Percentiles rank a stretch among this genome's conserved stretches.
Conservation (phyloP, 2,113 vertebrate species). For the Anarrhichthys ocellatus region DNA sequence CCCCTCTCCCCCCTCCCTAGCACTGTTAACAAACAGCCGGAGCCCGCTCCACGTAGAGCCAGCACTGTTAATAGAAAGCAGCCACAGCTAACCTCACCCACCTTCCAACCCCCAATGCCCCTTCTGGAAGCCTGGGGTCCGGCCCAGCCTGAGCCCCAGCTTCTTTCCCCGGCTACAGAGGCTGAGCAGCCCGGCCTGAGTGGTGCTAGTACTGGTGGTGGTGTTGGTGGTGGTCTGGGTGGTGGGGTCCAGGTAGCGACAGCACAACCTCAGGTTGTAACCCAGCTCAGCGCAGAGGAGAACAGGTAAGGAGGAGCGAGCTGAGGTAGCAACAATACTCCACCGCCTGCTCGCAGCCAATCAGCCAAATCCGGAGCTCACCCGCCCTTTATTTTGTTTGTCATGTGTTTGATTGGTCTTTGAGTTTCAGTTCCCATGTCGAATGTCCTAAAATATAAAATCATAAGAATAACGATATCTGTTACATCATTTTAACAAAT, state of each 20-base stretch:
- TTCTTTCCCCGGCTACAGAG: slow-evolving; percentile 80
- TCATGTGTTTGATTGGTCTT: slow-evolving; percentile 55
- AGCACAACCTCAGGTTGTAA: slow-evolving; percentile 82
- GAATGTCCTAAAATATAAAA: slow-evolving; percentile 2
- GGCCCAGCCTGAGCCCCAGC: slow-evolving; percentile 70
- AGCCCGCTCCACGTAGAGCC: slow-evolving; percentile 88
- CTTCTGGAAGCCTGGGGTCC: slow-evolving; percentile 84
- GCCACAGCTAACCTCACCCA: slow-evolving; percentile 86
- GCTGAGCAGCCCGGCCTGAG: slow-evolving; percentile 77
- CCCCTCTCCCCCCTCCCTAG: slow-evolving; percentile 84
- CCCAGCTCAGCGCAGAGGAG: slow-evolving; percentile 85
- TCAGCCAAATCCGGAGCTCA: slow-evolving; percentile 70
- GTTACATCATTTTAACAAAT: slow-evolving; percentile 28
- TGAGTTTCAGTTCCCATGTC: slow-evolving; percentile 24
- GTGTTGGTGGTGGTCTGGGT: slow-evolving; percentile 69
- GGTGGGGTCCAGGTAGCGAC: slow-evolving; percentile 77
- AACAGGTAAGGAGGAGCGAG: slow-evolving; percentile 91
- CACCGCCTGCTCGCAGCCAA: slow-evolving; percentile 80
- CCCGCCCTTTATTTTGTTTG: slow-evolving; percentile 37
- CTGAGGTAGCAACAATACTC: slow-evolving; percentile 63
- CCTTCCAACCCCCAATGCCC: slow-evolving; percentile 92
- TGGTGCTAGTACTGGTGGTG: slow-evolving; percentile 64
- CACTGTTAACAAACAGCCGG: slow-evolving; percentile 93
- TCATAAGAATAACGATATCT: slow-evolving; percentile 33
- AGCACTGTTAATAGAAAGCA: slow-evolving; percentile 94